Evolutionary conservation across 2,888 invertebrate species (phyloP).

Genomic region (Anagyrus pseudococci): DNA sequence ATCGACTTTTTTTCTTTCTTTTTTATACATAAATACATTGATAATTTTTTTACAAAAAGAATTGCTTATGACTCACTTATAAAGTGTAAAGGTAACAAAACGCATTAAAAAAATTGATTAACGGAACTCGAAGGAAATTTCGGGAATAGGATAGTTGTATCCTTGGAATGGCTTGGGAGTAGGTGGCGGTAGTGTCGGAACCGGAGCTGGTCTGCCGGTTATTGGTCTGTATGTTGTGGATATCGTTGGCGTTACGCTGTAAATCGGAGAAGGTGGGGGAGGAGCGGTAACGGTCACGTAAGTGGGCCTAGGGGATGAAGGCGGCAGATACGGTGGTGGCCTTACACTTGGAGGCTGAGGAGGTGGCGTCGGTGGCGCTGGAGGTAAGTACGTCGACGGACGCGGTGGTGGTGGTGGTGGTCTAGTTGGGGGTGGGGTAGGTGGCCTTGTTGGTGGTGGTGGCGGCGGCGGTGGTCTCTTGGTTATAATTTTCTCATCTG

Average conservation of each 20-base stretch:
- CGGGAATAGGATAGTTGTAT: conserved; percentile 56
- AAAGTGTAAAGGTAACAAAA: too few species aligned
- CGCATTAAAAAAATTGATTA: neutral
- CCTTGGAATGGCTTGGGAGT: conserved; percentile 49
- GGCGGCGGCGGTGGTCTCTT: conserved; percentile 26
- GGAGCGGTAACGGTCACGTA: conserved; percentile 54
- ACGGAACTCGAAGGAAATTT: conserved; percentile 49
- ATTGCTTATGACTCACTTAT: too few species aligned
- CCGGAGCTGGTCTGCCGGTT: conserved; percentile 50
- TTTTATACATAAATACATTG: too few species aligned
- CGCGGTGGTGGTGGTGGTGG: conserved; percentile 3
- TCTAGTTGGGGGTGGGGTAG: conserved; percentile 30
- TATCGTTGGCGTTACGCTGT: conserved; percentile 50
- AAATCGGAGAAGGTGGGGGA: conserved; percentile 57
- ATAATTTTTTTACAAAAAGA: too few species aligned
- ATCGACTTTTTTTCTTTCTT: too few species aligned
- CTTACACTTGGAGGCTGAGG: conserved; percentile 40
- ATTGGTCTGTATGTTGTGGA: conserved; percentile 36
- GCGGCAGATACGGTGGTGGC: conserved; percentile 56
- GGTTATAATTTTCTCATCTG: conserved; percentile 6
- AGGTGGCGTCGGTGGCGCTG: conserved; percentile 21
- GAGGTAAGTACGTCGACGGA: conserved; percentile 11
- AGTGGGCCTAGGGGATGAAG: conserved; percentile 48
- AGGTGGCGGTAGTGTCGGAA: conserved; percentile 53
- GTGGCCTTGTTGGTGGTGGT: conserved; percentile 20